phyloP scores from a whole-genome alignment of 2,797 vertebrate genomes.

The Neopelma chrysocephalum region DNA sequence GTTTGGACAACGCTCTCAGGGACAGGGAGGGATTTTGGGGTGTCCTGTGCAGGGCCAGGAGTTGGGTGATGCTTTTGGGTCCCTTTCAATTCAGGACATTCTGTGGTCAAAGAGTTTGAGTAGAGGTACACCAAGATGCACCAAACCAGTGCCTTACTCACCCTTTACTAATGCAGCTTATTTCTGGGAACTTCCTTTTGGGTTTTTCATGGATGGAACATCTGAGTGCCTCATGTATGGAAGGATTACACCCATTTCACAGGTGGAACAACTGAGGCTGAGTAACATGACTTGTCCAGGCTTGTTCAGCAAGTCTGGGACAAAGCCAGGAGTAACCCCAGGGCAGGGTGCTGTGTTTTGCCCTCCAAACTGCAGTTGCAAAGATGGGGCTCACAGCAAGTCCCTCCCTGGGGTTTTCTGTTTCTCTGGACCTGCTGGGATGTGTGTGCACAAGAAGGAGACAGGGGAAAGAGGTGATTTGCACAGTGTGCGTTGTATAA shows the following conservation, averaged over 20 bases:
- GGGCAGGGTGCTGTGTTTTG: rapidly evolving
- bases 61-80: not conserved
- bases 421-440: not conserved
- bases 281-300: rapidly evolving
- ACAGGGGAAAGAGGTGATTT: not conserved
- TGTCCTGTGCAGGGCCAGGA: not conserved
- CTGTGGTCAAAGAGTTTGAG: not conserved
- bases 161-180: not conserved
- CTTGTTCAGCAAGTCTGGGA: not conserved
- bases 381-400: not conserved
- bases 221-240: not conserved
- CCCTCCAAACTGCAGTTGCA: not conserved
- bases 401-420: not conserved
- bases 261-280: not conserved
- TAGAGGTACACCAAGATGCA: rapidly evolving
- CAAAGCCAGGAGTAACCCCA: rapidly evolving
- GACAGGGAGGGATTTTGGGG: not conserved
- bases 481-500: constrained; percentile 35
- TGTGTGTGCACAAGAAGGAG: not conserved
- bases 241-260: not conserved
- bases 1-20: not conserved
- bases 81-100: not conserved
- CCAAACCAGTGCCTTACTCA: not conserved
- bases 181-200: not conserved
- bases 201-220: not conserved